A percentile compares a stretch with the other conserved stretches of the same genome.
phyloP scores from a whole-genome alignment of 2,888 invertebrate species.

The Heliconius ismenius region DNA sequence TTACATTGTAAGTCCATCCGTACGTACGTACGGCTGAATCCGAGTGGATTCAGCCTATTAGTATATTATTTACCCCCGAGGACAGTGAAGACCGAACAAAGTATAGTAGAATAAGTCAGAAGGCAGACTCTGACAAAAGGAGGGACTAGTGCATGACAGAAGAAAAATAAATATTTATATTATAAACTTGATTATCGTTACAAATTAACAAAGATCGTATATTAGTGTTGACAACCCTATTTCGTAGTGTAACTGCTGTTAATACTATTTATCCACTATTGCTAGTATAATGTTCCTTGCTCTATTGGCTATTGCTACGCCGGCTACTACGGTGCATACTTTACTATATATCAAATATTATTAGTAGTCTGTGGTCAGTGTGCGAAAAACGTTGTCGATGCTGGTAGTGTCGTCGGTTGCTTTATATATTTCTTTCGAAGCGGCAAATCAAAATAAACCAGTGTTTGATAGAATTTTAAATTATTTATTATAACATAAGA shows the following conservation, averaged over 20 bases:
- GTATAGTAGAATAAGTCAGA: too few relatives aligned
- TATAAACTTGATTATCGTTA: background rate
- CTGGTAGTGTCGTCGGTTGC: background rate
- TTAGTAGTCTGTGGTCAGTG: conserved; percentile 12
- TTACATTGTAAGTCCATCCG: too few relatives aligned
- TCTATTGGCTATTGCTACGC: background rate
- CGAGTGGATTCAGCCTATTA: too few relatives aligned
- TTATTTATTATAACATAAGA: background rate
- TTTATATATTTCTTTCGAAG: conserved; percentile 4
- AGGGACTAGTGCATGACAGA: too few relatives aligned
- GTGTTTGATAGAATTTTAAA: background rate
- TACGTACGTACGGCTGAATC: too few relatives aligned
- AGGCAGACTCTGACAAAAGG: too few relatives aligned
- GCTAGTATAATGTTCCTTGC: background rate
- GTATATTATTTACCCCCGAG: too few relatives aligned
- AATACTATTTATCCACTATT: background rate
- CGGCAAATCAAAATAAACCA: background rate
- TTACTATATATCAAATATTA: background rate
- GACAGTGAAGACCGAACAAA: too few relatives aligned
- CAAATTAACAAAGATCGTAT: background rate
- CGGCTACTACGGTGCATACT: background rate
- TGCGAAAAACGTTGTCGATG: background rate
- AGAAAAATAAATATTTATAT: too few relatives aligned
- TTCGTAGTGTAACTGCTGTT: background rate
- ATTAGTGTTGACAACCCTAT: background rate